These are phyloP conservation scores for Protomyctophum bolini DNA, from an alignment of 2,113 vertebrate species.

Conservation along the genomic window DNA sequence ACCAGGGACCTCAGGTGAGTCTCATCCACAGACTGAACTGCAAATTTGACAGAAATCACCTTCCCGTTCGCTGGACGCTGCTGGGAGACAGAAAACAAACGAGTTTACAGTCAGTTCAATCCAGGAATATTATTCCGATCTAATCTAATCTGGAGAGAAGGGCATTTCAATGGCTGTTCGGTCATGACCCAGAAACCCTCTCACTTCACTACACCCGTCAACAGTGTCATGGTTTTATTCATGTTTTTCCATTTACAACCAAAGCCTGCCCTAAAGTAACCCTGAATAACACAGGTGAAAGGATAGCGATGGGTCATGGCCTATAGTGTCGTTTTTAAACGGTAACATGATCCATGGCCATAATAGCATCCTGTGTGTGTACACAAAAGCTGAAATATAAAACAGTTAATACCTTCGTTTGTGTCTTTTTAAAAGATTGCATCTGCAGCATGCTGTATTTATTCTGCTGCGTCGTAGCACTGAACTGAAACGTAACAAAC, in stretches of 20 bases:
- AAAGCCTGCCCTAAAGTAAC: too few relatives aligned
- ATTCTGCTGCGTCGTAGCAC: too few relatives aligned
- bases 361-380: background rate
- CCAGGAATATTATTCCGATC: background rate
- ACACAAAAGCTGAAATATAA: background rate
- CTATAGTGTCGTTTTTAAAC: too few relatives aligned
- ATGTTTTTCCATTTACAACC: too few relatives aligned
- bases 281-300: too few relatives aligned
- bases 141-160: background rate
- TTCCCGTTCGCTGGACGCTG: constrained; percentile 41
- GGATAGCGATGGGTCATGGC: too few relatives aligned
- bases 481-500: too few relatives aligned
- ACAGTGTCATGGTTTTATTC: too few relatives aligned
- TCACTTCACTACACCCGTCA: too few relatives aligned
- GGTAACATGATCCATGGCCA: background rate
- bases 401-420: constrained; percentile 46
- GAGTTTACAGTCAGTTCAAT: constrained; percentile 7
- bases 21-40: constrained; percentile 61
- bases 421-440: background rate
- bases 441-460: too few relatives aligned
- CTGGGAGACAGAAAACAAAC: constrained; percentile 19
- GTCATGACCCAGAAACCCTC: too few relatives aligned
- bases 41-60: constrained; percentile 74
- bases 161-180: too few relatives aligned
- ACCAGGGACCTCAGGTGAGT: constrained; percentile 58